Conservation (phyloP, 2,797 vertebrate species). For the Cheirogaleus major region DNA sequence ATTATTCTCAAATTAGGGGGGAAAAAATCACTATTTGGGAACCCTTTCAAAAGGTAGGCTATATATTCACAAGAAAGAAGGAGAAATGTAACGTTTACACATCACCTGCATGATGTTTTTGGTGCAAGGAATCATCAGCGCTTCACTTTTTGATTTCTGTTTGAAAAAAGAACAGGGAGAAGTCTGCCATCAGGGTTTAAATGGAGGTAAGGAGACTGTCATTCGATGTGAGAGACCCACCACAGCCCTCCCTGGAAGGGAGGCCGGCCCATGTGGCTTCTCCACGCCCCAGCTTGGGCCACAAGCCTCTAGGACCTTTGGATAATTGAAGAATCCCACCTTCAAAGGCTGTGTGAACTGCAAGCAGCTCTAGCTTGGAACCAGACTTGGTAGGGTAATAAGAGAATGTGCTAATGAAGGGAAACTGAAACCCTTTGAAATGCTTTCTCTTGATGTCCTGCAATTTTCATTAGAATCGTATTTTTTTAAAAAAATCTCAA, state of each 20-base stretch:
- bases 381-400: background rate
- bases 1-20: background rate
- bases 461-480: background rate
- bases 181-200: background rate
- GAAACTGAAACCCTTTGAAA: background rate
- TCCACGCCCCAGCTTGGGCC: rapidly evolving
- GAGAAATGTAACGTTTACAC: background rate
- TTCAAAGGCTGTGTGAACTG: background rate
- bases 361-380: no score
- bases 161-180: background rate
- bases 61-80: background rate
- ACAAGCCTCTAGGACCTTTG: rapidly evolving
- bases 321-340: background rate
- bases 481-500: background rate
- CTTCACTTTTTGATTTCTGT: background rate
- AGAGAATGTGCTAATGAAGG: background rate
- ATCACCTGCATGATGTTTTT: background rate
- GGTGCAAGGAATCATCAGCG: background rate
- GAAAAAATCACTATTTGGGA: background rate
- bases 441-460: background rate
- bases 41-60: background rate
- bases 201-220: no score
- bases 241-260: no score
- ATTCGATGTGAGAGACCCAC: background rate
- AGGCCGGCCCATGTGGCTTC: rapidly evolving